Conservation (phyloP, 2,113 vertebrate genomes). For the Ursus arctos region DNA sequence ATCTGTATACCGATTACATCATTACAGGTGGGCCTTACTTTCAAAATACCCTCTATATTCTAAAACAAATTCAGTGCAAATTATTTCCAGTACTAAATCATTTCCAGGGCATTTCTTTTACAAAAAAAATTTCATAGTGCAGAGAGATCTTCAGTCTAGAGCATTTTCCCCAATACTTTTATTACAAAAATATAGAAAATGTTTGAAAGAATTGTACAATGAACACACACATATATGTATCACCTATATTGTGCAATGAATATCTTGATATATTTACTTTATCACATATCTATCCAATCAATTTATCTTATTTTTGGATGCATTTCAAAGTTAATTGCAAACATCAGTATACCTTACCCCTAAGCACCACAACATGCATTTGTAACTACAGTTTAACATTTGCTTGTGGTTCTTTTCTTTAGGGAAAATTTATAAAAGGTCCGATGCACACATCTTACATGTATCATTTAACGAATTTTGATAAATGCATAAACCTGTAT, state of each 20-base stretch:
- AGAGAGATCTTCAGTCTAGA: slow-evolving; percentile 18
- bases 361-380: slow-evolving; percentile 20
- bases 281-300: background rate
- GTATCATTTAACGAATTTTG: background rate
- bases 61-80: slow-evolving; percentile 41
- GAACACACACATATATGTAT: background rate
- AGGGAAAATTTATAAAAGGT: background rate
- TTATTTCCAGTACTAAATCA: background rate
- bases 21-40: slow-evolving; percentile 11
- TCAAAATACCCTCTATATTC: slow-evolving; percentile 6
- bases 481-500: background rate
- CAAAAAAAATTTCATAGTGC: background rate
- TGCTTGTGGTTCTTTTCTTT: slow-evolving; percentile 19
- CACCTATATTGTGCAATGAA: background rate
- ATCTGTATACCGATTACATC: background rate
- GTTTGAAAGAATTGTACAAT: slow-evolving; percentile 9
- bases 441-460: background rate
- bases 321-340: slow-evolving; percentile 35
- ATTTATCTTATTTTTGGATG: background rate
- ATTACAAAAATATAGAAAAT: background rate
- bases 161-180: background rate
- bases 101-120: slow-evolving; percentile 14
- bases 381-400: background rate
- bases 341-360: background rate
- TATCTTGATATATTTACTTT: background rate